Evolutionary conservation across 2,888 invertebrate genomes (phyloP), one percentile per base, ranked within the genome.

Genomic region (Dilophus febrilis): DNA sequence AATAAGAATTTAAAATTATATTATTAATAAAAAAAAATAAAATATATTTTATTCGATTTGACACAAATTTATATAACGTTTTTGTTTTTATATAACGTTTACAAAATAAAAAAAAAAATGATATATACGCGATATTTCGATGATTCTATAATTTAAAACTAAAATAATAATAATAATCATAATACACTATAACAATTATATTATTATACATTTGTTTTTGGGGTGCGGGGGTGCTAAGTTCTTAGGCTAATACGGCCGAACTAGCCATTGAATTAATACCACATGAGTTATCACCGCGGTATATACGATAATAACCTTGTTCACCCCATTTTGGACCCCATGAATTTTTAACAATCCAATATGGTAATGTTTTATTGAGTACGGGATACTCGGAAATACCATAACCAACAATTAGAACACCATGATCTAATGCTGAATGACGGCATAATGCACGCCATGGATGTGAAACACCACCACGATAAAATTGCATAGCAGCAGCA

Each of bases 401-500:
- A 56, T 77, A 95, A 41, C 95, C 94, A 3, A 94, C 92, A 52
- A 95, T 83, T 2, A 95, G 70, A n/a, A 94, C 94, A 3, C 94
- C 95, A 55, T 95, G 94, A 64, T 95, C 91, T 27, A 95, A 61
- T 53, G 72, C 72, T 2, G 64, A 65, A 2, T 81, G 79, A 51
- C 67, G 73, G 60, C 90, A 91, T 12, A 94, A 66, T 51, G 80
- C 68, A 53, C 77, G 80, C 72, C 76, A 83, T 0, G 94, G 94
- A 65, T 95, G 92, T 0, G 92, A 90, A 12, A 95, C 74, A 8
- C 95, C 95, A 3, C 92, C 91, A 53, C 86, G 70, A 58, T 95
- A 95, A 61, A 94, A 92, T 70, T 92, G 80, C 92, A 95, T 92
- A 0, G 87, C 91, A 60, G 90, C 87, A 1, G 94, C 94, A 58